Evolutionary conservation across 2,888 invertebrate genomes (phyloP).

Genomic region (Vanessa cardui): DNA sequence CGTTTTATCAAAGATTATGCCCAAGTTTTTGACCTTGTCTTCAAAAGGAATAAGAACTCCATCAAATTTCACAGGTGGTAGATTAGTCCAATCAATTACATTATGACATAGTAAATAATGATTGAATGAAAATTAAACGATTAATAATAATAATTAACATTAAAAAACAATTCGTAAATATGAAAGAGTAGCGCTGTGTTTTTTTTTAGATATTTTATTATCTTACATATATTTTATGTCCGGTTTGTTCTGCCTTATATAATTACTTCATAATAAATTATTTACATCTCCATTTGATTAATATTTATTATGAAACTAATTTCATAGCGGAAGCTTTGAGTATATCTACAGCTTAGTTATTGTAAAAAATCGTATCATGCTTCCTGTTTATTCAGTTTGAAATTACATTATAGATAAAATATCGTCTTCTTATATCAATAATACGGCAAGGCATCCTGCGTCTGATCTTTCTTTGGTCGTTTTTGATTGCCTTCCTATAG

Average conservation of each 20-base stretch:
- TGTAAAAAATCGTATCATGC: background rate
- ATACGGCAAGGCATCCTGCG: too few relatives aligned
- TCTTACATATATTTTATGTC: background rate
- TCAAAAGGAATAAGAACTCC: too few relatives aligned
- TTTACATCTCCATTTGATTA: conserved; percentile 8
- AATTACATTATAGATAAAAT: too few relatives aligned
- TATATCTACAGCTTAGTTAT: background rate
- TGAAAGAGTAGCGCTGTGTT: background rate
- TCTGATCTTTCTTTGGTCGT: too few relatives aligned
- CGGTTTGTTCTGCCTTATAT: background rate
- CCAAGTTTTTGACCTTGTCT: too few relatives aligned
- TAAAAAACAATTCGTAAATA: background rate
- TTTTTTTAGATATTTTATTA: background rate
- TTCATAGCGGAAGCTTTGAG: conserved; percentile 11
- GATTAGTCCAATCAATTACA: too few relatives aligned
- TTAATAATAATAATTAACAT: too few relatives aligned
- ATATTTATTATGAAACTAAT: conserved; percentile 20
- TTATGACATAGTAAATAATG: background rate
- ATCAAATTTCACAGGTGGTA: too few relatives aligned
- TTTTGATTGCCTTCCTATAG: too few relatives aligned
- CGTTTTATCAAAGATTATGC: too few relatives aligned
- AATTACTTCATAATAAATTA: background rate
- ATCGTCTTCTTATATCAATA: too few relatives aligned
- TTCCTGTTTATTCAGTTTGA: background rate
- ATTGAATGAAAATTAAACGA: too few relatives aligned